Evolutionary conservation across 2,888 invertebrate genomes (phyloP).

Genomic region (Athalia cordata): DNA sequence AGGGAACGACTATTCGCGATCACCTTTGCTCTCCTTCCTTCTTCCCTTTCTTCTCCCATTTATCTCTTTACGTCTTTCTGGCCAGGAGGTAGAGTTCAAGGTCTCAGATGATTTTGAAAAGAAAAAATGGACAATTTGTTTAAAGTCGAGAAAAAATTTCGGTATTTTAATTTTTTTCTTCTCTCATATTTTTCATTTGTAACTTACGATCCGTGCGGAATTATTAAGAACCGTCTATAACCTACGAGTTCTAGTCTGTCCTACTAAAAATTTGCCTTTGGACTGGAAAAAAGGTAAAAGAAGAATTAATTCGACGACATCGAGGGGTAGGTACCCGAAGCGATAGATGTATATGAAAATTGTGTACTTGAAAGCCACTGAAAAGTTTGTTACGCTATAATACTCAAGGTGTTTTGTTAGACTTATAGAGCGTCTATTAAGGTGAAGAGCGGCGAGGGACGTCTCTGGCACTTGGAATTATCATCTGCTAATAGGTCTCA

Average conservation of each 20-base stretch:
- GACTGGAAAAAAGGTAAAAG: not conserved
- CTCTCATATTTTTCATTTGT: not conserved
- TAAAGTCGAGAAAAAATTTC: too few relatives aligned
- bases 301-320: not conserved
- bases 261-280: not conserved
- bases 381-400: conserved; percentile 33
- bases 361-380: not conserved
- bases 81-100: too few relatives aligned
- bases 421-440: conserved; percentile 35
- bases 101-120: too few relatives aligned
- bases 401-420: conserved; percentile 30
- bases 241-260: too few relatives aligned
- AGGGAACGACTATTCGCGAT: too few relatives aligned
- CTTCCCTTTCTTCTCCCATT: too few relatives aligned
- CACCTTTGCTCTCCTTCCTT: too few relatives aligned
- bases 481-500: conserved; percentile 41
- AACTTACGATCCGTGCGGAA: not conserved
- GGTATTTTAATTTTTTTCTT: not conserved
- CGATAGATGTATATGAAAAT: not conserved
- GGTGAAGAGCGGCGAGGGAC: conserved; percentile 29
- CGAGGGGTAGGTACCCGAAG: not conserved
- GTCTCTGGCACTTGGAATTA: conserved; percentile 33
- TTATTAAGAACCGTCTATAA: too few relatives aligned
- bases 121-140: too few relatives aligned
- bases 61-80: too few relatives aligned